Evolutionary conservation across 2,888 invertebrate species (phyloP), one percentile per base, ranked within the genome.

Genomic region (Lamproptera curius): DNA sequence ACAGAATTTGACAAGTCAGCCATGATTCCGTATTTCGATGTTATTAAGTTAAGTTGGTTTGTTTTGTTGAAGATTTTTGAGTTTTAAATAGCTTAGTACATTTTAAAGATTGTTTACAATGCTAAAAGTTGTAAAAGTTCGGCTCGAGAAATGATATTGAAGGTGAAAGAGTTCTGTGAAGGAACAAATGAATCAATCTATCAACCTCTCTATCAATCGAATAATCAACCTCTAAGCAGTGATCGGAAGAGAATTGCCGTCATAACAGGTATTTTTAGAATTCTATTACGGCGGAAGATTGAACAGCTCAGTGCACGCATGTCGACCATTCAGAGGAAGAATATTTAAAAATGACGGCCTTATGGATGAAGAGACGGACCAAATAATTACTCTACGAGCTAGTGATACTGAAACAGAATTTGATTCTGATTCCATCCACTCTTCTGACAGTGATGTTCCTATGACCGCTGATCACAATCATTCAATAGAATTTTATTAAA

Each of bases 191-290:
- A n/a, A n/a, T n/a, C n/a, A n/a, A n/a, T n/a, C n/a, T n/a, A n/a
- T n/a, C n/a, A n/a, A n/a, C n/a, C n/a, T n/a, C n/a, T 23, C 8
- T 23, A 16, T 16, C 17, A 38, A 11, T 11, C 2, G 4, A 20
- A 20, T 38, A n/a, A 13, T 5, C 17, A 20, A 38, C 37, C 13
- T n/a, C 11, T 38, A 38, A 37, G 20, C 17, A 54, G 53, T 50
- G 43, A 51, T 54, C 45, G 41, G 16, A 46, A 47, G 16, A 50
- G 53, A 51, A 46, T 51, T 9, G 56, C 50, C 43, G 50, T 40
- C 45, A 48, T 51, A 11, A 51, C 51, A 43, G 41, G 51, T 52
- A 35, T 15, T 41, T 35, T 52, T 23, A 23, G 23, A 23, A 8
- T 23, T 31, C 41, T 45, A 41, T 50, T 45, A 45, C 41, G 36